Evolutionary conservation across 92 coral and sea anemone species (phyloP).

Genomic region (Plumapathes pennacea): DNA sequence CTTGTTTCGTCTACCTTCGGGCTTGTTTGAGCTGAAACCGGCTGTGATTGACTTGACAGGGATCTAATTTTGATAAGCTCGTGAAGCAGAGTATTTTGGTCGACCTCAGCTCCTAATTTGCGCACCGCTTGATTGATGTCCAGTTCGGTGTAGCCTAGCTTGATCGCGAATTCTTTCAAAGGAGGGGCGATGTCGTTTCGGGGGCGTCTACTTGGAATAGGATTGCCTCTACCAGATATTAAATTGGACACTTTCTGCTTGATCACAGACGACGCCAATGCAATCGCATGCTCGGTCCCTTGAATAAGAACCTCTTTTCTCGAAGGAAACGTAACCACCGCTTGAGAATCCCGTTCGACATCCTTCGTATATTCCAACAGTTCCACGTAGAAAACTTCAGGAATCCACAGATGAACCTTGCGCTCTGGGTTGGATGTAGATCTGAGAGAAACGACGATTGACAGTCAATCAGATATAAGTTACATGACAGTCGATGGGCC

Average conservation of each 20-base stretch:
- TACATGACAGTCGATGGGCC: too few relatives aligned
- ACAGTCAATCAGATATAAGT: too few relatives aligned
- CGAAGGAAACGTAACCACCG: constrained; percentile 62
- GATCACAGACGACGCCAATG: constrained; percentile 59
- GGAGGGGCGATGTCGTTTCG: constrained; percentile 61
- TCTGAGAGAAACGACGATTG: too few relatives aligned
- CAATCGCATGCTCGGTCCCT: constrained; percentile 68
- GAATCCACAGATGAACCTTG: too few relatives aligned
- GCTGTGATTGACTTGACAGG: constrained; percentile 33
- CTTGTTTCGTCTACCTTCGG: too few relatives aligned
- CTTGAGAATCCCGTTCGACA: constrained; percentile 64
- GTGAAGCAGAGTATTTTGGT: constrained; percentile 79
- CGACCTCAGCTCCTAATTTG: constrained; percentile 84
- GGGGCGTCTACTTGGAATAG: not conserved
- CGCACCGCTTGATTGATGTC: constrained; percentile 74
- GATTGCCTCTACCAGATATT: constrained; percentile 13
- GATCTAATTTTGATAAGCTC: constrained; percentile 71
- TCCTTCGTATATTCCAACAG: constrained; percentile 17
- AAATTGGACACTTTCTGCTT: constrained; percentile 51
- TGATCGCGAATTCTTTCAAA: constrained; percentile 84
- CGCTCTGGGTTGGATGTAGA: too few relatives aligned
- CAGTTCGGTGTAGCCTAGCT: constrained; percentile 85
- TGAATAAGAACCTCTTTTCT: constrained; percentile 33
- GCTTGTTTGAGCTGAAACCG: not conserved
- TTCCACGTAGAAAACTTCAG: constrained; percentile 32